A percentile compares a stretch with the other conserved stretches of the same genome.
Conservation (phyloP, 1,140 invertebrate genomes). For the Ladona fulva region DNA sequence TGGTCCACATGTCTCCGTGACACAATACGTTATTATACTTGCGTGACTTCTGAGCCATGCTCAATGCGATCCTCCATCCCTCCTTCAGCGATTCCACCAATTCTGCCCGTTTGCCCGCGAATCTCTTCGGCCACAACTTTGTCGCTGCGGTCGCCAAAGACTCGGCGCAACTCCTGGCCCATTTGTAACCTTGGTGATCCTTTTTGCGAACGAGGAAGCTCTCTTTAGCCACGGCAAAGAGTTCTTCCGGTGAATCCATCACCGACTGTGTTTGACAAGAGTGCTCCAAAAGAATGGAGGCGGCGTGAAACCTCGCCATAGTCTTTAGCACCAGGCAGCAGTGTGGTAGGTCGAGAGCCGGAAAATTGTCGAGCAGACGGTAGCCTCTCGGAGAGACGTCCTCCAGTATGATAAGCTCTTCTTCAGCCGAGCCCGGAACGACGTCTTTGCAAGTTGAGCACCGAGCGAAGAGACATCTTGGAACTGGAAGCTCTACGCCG, state of each 20-base stretch:
- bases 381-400: slow-evolving; percentile 36
- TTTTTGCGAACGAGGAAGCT: slow-evolving; percentile 41
- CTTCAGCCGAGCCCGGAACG: slow-evolving; percentile 37
- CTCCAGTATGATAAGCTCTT: slow-evolving; percentile 39
- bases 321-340: slow-evolving; percentile 38
- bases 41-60: slow-evolving; percentile 29
- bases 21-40: slow-evolving; percentile 24
- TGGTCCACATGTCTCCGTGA: slow-evolving; percentile 30
- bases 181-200: slow-evolving; percentile 36
- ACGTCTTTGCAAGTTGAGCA: too few relatives aligned
- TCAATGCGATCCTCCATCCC: slow-evolving; percentile 28
- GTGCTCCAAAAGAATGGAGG: slow-evolving; percentile 43
- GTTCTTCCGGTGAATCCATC: slow-evolving; percentile 23
- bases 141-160: slow-evolving; percentile 38
- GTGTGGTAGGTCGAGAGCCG: slow-evolving; percentile 39
- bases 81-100: slow-evolving; percentile 30
- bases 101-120: slow-evolving; percentile 27
- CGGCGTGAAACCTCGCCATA: slow-evolving; percentile 45
- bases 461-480: slow-evolving; percentile 26
- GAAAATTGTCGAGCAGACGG: slow-evolving; percentile 30
- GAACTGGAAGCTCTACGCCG: background rate
- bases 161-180: slow-evolving; percentile 29
- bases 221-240: slow-evolving; percentile 30
- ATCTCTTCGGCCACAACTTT: slow-evolving; percentile 38
- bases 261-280: slow-evolving; percentile 10